A percentile compares a stretch with the other conserved stretches of the same genome.
phyloP scores from a whole-genome alignment of 2,888 invertebrate genomes.

The Gymnocheta viridis region DNA sequence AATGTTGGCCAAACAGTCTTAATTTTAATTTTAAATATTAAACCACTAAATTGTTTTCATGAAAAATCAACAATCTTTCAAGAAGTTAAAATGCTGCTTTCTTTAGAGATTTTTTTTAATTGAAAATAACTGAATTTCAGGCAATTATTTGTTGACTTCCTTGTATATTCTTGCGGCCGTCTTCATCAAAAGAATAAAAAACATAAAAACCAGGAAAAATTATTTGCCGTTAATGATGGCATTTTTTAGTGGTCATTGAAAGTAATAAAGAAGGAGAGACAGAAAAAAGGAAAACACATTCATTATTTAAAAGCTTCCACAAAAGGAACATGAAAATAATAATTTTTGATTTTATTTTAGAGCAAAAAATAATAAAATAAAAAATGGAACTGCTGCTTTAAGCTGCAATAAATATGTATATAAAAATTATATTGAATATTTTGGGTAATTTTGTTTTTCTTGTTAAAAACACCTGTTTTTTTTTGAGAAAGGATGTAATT shows the following conservation, averaged over 20 bases:
- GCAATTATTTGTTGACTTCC: background rate
- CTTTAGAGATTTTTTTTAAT: background rate
- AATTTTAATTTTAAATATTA: background rate
- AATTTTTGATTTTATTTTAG: conserved; percentile 1
- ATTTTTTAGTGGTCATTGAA: conserved; percentile 44
- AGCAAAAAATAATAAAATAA: background rate
- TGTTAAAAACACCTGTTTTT: background rate
- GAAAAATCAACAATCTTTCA: background rate
- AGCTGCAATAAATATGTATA: background rate
- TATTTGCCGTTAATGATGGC: conserved; percentile 37
- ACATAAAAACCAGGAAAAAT: background rate
- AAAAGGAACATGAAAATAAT: background rate
- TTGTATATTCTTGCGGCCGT: background rate
- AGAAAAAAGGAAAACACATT: background rate
- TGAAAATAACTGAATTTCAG: background rate
- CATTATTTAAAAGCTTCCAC: background rate
- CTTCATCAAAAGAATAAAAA: background rate
- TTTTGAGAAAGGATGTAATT: background rate
- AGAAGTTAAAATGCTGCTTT: background rate
- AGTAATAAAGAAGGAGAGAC: background rate
- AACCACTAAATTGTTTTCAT: background rate
- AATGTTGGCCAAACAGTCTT: background rate
- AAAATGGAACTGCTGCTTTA: background rate
- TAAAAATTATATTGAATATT: background rate
- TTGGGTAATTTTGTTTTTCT: background rate